Percentiles rank a stretch among this genome's conserved stretches.
phyloP scores from a whole-genome alignment of 2,113 vertebrate genomes.

The Vombatus ursinus region DNA sequence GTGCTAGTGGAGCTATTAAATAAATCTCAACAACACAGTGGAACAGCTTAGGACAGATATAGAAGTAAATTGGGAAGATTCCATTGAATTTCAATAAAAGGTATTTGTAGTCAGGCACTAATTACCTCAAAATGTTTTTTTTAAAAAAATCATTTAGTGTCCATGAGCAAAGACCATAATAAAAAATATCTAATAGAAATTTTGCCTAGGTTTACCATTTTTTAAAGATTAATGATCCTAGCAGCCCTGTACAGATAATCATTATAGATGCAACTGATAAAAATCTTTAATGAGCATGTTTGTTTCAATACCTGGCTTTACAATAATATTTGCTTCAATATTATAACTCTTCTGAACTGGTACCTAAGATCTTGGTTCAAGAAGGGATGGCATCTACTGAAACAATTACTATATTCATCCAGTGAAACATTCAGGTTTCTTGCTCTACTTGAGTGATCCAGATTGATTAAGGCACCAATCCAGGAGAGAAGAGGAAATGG shows the following conservation, averaged over 20 bases:
- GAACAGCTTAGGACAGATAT: neutral
- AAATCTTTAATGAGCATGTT: neutral
- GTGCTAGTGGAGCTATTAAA: neutral
- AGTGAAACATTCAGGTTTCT: neutral
- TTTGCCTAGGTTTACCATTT: neutral
- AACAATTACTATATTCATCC: neutral
- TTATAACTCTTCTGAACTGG: neutral
- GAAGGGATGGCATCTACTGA: conserved; percentile 8
- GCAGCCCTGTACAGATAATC: neutral
- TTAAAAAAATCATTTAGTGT: neutral
- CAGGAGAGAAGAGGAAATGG: neutral
- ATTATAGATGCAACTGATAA: neutral
- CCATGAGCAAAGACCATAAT: neutral
- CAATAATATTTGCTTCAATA: neutral
- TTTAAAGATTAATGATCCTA: neutral
- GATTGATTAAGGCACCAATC: neutral
- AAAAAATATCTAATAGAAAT: neutral
- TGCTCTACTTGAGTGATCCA: neutral
- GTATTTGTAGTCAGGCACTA: neutral
- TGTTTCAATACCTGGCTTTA: neutral
- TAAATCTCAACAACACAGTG: neutral
- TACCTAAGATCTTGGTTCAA: neutral
- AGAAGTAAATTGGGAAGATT: neutral
- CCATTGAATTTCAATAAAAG: neutral
- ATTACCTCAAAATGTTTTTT: neutral